phyloP scores from a whole-genome alignment of 1,140 invertebrate genomes.

The Fopius arisanus region DNA sequence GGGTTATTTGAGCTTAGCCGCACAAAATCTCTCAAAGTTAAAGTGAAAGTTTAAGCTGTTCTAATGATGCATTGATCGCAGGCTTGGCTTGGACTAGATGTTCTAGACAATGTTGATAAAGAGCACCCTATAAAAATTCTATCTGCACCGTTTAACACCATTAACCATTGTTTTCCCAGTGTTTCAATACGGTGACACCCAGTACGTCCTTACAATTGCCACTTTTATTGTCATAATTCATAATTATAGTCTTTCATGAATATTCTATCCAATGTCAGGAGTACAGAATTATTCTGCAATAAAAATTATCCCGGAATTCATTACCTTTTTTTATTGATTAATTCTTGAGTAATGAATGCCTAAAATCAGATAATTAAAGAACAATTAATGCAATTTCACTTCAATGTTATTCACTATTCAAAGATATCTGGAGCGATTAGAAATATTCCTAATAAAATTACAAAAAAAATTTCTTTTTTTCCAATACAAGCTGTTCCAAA shows the following conservation, averaged over 20 bases:
- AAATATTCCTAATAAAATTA: background rate
- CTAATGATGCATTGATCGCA: conserved; percentile 23
- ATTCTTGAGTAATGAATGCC: too few species aligned
- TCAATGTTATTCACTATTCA: too few species aligned
- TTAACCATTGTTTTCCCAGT: conserved; percentile 62
- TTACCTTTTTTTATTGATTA: too few species aligned
- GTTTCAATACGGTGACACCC: conserved; percentile 35
- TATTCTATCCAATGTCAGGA: background rate
- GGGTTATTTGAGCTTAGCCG: too few species aligned
- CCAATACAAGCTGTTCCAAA: background rate
- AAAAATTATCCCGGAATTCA: too few species aligned
- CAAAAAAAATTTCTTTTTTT: background rate
- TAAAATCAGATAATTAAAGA: too few species aligned
- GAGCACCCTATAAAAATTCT: conserved; percentile 57
- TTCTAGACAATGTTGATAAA: conserved; percentile 56
- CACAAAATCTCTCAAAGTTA: too few species aligned
- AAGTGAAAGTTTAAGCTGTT: background rate
- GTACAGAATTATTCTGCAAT: background rate
- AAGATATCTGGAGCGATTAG: too few species aligned
- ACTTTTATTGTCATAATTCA: background rate
- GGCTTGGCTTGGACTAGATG: conserved; percentile 46
- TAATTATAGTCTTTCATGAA: background rate
- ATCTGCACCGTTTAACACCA: conserved; percentile 59
- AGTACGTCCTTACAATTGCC: background rate
- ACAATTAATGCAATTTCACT: too few species aligned